These are phyloP conservation scores for Donacobius atricapilla DNA, from an alignment of 2,113 vertebrate genomes.

Conservation along the genomic window DNA sequence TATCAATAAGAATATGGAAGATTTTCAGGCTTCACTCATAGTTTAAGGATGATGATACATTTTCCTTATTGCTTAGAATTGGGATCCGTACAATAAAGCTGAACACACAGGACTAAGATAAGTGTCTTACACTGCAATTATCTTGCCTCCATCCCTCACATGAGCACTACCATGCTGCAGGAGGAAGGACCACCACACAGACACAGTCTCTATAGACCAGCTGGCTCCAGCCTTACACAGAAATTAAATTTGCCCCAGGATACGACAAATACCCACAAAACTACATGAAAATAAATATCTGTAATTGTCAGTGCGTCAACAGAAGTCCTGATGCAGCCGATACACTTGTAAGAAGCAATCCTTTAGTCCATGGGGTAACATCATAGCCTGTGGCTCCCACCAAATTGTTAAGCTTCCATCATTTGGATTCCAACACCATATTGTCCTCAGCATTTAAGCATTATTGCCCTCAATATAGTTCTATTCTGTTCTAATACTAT, in stretches of 20 bases:
- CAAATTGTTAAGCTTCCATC: neutral
- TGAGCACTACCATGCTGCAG: neutral
- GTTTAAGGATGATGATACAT: neutral
- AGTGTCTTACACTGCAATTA: fast-evolving
- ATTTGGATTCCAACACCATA: neutral
- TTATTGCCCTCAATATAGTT: neutral
- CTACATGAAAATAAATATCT: neutral
- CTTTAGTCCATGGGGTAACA: fast-evolving
- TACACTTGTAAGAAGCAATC: neutral
- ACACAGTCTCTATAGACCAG: neutral
- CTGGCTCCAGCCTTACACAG: neutral
- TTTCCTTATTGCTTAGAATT: neutral
- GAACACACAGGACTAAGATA: neutral
- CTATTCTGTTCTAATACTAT: neutral
- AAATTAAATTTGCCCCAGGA: neutral
- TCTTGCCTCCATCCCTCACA: neutral
- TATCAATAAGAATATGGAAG: fast-evolving
- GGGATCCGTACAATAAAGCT: neutral
- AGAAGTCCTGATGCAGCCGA: neutral
- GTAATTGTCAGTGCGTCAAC: neutral
- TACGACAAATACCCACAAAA: neutral
- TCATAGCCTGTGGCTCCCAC: fast-evolving
- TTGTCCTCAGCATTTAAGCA: neutral
- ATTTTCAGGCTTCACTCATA: neutral
- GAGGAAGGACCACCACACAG: neutral